These are phyloP conservation scores for Bombus sylvicola DNA, from an alignment of 1,140 invertebrate genomes.

Conservation along the genomic window DNA sequence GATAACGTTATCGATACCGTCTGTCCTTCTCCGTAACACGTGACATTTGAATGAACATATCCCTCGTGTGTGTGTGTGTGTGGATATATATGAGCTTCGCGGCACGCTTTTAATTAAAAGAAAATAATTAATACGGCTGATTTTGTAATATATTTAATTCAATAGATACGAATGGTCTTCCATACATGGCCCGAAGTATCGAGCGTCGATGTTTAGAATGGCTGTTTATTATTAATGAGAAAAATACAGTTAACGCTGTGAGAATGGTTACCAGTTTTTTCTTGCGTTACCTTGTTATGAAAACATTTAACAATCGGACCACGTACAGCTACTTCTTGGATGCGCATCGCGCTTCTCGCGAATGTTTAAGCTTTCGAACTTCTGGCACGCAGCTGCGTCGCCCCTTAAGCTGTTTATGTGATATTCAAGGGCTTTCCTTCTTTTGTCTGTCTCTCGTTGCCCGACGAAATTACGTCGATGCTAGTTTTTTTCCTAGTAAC, in stretches of 20 bases:
- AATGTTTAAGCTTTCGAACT: slow-evolving; percentile 20
- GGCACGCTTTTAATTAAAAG: neutral
- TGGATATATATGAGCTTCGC: too few relatives aligned
- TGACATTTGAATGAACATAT: neutral
- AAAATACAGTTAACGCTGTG: slow-evolving; percentile 44
- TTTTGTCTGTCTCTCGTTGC: slow-evolving; percentile 4
- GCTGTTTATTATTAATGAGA: slow-evolving; percentile 36
- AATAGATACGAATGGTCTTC: neutral
- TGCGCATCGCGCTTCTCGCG: slow-evolving; percentile 5
- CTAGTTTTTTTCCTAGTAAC: slow-evolving; percentile 18
- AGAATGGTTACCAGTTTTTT: slow-evolving; percentile 44
- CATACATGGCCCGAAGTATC: neutral
- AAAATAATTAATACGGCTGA: neutral
- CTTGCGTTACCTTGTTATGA: slow-evolving; percentile 30
- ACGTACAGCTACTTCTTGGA: slow-evolving; percentile 5
- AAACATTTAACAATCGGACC: slow-evolving; percentile 41
- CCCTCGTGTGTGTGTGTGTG: fast-evolving
- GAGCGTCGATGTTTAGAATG: neutral
- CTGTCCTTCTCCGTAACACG: neutral
- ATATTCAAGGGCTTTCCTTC: slow-evolving; percentile 11
- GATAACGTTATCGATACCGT: slow-evolving; percentile 9
- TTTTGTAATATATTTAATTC: neutral
- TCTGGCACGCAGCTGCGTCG: slow-evolving; percentile 45
- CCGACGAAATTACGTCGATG: slow-evolving; percentile 51
- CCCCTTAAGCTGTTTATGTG: slow-evolving; percentile 36